These are phyloP conservation scores for Coranthus polyacanthus DNA, from an alignment of 2,797 vertebrate genomes.

Conservation along the genomic window DNA sequence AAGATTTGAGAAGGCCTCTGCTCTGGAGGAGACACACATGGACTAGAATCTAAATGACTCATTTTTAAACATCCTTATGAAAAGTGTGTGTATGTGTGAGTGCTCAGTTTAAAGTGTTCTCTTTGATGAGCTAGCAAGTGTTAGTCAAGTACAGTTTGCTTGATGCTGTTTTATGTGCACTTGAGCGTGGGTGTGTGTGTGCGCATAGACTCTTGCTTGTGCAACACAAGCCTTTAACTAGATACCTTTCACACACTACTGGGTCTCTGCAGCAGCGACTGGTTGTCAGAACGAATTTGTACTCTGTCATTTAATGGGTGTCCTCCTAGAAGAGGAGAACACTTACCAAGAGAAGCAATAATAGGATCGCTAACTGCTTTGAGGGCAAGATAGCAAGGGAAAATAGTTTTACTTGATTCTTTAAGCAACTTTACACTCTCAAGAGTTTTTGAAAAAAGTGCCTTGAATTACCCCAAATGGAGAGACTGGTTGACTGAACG, in stretches of 20 bases:
- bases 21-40: constrained; percentile 51
- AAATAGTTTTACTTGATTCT: constrained; percentile 31
- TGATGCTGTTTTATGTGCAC: constrained; percentile 66
- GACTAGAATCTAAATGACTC: constrained; percentile 71
- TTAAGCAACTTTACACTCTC: constrained; percentile 22
- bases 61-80: constrained; percentile 40
- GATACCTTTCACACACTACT: constrained; percentile 57
- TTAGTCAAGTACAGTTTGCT: constrained; percentile 71
- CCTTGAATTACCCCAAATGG: background rate
- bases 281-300: constrained; percentile 71
- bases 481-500: background rate
- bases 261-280: constrained; percentile 38
- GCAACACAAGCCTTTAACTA: constrained; percentile 54
- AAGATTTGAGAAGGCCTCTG: constrained; percentile 64
- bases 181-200: constrained; percentile 30
- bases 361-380: constrained; percentile 50
- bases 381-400: constrained; percentile 16
- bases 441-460: constrained; percentile 3
- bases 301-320: constrained; percentile 54
- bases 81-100: constrained; percentile 23
- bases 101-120: constrained; percentile 57
- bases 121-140: constrained; percentile 69
- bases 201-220: constrained; percentile 6
- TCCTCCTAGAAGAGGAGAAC: constrained; percentile 45
- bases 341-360: constrained; percentile 43